Percentiles rank a stretch among this genome's conserved stretches.
Evolutionary conservation across 2,797 vertebrate species (phyloP).

Genomic region (Esox masquinongy): DNA sequence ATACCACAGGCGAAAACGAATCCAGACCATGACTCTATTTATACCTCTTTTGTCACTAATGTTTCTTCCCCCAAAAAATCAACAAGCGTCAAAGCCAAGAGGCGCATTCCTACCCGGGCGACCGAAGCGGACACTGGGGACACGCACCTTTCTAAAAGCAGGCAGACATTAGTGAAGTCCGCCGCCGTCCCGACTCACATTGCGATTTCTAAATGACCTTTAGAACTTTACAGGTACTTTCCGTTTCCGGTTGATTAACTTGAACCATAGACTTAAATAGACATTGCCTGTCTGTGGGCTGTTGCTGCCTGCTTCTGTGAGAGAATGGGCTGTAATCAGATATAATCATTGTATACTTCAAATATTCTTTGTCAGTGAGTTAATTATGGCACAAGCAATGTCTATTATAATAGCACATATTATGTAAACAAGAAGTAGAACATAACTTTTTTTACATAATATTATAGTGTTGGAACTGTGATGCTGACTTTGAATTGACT

Average conservation of each 20-base stretch:
- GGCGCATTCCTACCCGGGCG: slow-evolving; percentile 71
- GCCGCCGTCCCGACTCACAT: slow-evolving; percentile 76
- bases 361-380: no score
- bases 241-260: slow-evolving; percentile 53
- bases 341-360: no score
- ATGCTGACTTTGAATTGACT: no score
- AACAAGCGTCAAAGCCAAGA: slow-evolving; percentile 45
- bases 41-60: slow-evolving; percentile 40
- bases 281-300: background rate
- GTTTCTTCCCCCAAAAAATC: slow-evolving; percentile 42
- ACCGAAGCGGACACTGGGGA: slow-evolving; percentile 82
- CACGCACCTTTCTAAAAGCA: slow-evolving; percentile 75
- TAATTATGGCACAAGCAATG: no score
- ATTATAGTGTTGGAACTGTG: no score
- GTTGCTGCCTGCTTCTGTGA: no score
- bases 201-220: slow-evolving; percentile 74
- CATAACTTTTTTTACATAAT: no score
- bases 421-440: no score
- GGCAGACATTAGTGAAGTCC: slow-evolving; percentile 69
- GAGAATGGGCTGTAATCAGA: no score
- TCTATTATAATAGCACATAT: no score
- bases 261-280: background rate
- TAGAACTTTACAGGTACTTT: slow-evolving; percentile 43
- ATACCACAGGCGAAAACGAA: slow-evolving; percentile 37
- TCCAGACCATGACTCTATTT: slow-evolving; percentile 49